phyloP scores from a whole-genome alignment of 2,113 vertebrate genomes.

The Campylomormyrus tamandua region DNA sequence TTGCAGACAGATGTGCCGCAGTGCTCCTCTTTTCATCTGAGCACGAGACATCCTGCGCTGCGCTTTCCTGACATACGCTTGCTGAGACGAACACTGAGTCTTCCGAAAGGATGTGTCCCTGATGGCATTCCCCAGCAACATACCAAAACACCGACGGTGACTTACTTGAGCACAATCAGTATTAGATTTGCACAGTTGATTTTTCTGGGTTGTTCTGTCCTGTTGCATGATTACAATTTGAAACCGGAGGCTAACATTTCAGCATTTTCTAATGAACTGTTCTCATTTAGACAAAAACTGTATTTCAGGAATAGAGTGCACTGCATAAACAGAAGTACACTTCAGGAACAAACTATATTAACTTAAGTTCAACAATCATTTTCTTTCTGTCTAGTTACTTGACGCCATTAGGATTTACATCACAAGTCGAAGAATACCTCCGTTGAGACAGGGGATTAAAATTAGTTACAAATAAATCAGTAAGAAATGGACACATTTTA shows the following conservation, averaged over 20 bases:
- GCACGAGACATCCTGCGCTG: not conserved
- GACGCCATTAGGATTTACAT: not conserved
- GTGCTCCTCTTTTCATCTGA: slow-evolving; percentile 27
- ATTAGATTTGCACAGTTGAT: not conserved
- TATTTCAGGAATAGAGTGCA: not conserved
- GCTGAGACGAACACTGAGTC: not conserved
- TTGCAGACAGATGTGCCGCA: slow-evolving; percentile 35
- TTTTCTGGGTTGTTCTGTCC: not conserved
- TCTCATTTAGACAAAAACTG: not conserved
- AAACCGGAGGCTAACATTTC: not conserved
- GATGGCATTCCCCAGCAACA: not conserved
- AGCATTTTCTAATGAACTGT: not conserved
- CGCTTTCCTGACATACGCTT: not conserved
- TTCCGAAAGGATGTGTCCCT: not conserved
- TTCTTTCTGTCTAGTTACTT: not conserved
- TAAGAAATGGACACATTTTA: not conserved
- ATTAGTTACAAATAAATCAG: not conserved
- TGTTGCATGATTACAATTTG: not conserved
- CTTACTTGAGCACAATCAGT: not conserved
- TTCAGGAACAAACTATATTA: not conserved
- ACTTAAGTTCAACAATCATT: not conserved
- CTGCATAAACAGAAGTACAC: not conserved
- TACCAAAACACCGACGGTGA: not conserved
- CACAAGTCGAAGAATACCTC: not conserved
- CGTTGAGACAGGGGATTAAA: not conserved